Percentiles rank a stretch among this genome's conserved stretches.
phyloP scores from a whole-genome alignment of 2,113 vertebrate genomes.

The Daphoenositta chrysoptera region DNA sequence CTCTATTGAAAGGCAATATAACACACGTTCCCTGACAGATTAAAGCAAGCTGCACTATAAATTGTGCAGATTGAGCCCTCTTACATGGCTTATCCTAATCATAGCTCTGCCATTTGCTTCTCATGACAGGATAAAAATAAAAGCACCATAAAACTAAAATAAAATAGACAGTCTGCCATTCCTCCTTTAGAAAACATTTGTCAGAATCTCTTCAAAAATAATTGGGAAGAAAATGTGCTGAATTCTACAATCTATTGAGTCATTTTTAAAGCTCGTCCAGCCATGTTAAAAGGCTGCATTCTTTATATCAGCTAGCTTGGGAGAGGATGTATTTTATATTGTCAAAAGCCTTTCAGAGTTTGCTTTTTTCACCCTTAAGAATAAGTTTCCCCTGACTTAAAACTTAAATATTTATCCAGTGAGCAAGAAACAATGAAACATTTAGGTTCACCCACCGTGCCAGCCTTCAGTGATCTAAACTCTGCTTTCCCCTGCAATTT shows the following conservation, averaged over 20 bases:
- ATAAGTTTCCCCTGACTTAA: slow-evolving; percentile 38
- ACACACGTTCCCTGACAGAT: slow-evolving; percentile 42
- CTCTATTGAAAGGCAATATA: slow-evolving; percentile 42
- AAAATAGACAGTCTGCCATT: slow-evolving; percentile 65
- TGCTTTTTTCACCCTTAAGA: not conserved
- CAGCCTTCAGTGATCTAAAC: not conserved
- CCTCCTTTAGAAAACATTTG: slow-evolving; percentile 62
- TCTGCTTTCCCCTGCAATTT: not conserved
- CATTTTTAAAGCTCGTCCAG: slow-evolving; percentile 49
- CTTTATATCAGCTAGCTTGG: slow-evolving; percentile 12
- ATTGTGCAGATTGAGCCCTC: slow-evolving; percentile 50
- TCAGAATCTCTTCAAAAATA: slow-evolving; percentile 72
- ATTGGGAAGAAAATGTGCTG: slow-evolving; percentile 69
- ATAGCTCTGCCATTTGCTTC: slow-evolving; percentile 64
- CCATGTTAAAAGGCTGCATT: slow-evolving; percentile 8
- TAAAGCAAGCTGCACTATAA: slow-evolving; percentile 61
- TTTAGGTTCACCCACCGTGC: not conserved
- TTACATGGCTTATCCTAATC: slow-evolving; percentile 52
- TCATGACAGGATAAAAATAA: slow-evolving; percentile 69
- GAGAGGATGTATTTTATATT: slow-evolving; percentile 4
- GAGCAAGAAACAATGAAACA: not conserved
- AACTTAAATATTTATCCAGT: slow-evolving; percentile 43
- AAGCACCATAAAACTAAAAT: slow-evolving; percentile 67
- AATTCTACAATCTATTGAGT: slow-evolving; percentile 49
- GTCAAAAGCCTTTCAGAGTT: slow-evolving; percentile 16